These are phyloP conservation scores for Rhagophthalmus giganteus DNA, from an alignment of 2,888 invertebrate genomes.

Conservation along the genomic window DNA sequence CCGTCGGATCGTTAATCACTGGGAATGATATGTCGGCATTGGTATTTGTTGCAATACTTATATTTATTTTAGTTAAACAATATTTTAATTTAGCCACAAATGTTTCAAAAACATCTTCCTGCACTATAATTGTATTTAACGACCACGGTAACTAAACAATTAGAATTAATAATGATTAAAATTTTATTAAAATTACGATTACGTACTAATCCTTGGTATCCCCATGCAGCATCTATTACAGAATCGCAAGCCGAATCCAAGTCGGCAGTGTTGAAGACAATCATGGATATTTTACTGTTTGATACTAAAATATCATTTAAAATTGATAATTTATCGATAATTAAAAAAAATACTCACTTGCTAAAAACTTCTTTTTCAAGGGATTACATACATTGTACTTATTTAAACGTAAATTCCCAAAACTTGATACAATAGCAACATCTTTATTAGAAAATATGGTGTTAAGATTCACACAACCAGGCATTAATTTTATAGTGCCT, in stretches of 20 bases:
- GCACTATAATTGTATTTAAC: constrained; percentile 57
- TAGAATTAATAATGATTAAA: not conserved
- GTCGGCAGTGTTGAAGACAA: constrained; percentile 61
- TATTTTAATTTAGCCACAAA: constrained; percentile 56
- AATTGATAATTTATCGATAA: too few relatives aligned
- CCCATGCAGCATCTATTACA: constrained; percentile 58
- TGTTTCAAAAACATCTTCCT: constrained; percentile 57
- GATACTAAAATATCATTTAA: constrained; percentile 11
- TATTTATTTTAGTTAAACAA: constrained; percentile 43
- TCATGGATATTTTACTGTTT: constrained; percentile 49
- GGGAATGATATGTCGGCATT: constrained; percentile 55
- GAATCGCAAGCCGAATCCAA: constrained; percentile 60
- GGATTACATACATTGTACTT: constrained; percentile 30
- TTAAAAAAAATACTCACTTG: constrained; percentile 6
- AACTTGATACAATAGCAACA: constrained; percentile 35
- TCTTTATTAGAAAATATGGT: constrained; percentile 32
- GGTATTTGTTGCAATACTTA: constrained; percentile 55
- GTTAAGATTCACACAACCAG: constrained; percentile 32
- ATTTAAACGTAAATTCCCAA: constrained; percentile 35
- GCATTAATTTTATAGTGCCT: constrained; percentile 39
- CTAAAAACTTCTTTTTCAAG: constrained; percentile 8
- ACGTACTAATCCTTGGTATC: constrained; percentile 59
- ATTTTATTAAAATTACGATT: not conserved
- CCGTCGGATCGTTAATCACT: constrained; percentile 44
- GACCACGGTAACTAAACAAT: constrained; percentile 57